Percentiles rank a stretch among this genome's conserved stretches.
These are phyloP conservation scores for Heteropelma amictum DNA, from an alignment of 2,888 invertebrate genomes.

Conservation along the genomic window DNA sequence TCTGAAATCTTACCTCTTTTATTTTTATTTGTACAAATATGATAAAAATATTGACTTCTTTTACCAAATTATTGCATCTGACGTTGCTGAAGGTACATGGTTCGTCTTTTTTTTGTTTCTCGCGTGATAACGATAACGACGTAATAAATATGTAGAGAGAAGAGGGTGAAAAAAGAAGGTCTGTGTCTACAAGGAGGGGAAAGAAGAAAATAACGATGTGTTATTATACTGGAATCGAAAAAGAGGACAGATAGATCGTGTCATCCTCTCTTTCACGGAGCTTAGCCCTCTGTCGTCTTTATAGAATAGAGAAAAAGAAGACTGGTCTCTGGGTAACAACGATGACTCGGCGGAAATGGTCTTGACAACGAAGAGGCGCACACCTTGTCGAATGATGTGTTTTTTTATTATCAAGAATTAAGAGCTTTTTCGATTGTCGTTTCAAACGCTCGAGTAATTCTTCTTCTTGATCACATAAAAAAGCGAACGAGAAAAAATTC, in stretches of 20 bases:
- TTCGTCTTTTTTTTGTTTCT: constrained; percentile 11
- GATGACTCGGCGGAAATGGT: no score
- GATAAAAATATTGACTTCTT: no score
- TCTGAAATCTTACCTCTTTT: no score
- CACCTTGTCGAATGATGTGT: constrained; percentile 11
- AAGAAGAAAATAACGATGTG: constrained; percentile 39
- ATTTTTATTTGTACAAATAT: no score
- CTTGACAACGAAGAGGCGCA: no score
- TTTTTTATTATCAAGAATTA: constrained; percentile 16
- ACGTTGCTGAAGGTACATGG: neutral
- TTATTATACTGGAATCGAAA: constrained; percentile 13
- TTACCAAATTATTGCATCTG: no score
- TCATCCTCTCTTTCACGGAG: constrained; percentile 3
- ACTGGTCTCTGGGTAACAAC: neutral
- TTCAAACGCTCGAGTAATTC: neutral
- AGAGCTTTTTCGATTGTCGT: constrained; percentile 2
- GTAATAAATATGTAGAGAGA: constrained; percentile 54
- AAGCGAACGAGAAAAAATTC: neutral
- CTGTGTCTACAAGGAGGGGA: neutral
- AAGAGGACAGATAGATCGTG: neutral
- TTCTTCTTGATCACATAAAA: neutral
- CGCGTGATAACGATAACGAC: constrained; percentile 47
- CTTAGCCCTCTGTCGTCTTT: neutral
- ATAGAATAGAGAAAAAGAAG: neutral
- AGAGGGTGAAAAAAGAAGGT: constrained; percentile 2